Evolutionary conservation across 2,797 vertebrate genomes (phyloP).

Genomic region (Peromyscus attwateri): DNA sequence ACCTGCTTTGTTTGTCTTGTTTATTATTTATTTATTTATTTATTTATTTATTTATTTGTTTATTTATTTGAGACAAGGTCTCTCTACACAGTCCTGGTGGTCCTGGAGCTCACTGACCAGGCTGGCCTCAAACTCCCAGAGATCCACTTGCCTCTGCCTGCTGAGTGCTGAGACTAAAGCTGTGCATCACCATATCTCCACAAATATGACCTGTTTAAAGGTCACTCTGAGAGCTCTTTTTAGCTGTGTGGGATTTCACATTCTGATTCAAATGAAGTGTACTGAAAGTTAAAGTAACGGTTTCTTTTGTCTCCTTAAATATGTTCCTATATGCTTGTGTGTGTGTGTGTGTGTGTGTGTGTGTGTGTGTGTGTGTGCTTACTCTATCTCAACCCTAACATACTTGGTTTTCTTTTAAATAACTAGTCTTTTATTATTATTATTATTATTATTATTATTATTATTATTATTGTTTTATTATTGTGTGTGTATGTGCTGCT

Average conservation of each 20-base stretch:
- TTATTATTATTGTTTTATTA: not conserved
- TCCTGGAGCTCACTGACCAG: not conserved
- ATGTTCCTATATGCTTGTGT: not conserved
- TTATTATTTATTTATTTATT: not conserved
- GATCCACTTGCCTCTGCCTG: not conserved
- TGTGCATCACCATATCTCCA: too few species aligned
- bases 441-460: not conserved
- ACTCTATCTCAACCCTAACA: not conserved
- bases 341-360: too few species aligned
- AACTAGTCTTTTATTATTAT: not conserved
- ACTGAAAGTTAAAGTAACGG: not conserved
- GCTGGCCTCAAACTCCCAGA: not conserved
- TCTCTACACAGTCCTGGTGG: not conserved
- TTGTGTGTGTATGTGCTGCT: not conserved
- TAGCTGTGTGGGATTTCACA: not conserved
- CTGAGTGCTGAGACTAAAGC: not conserved
- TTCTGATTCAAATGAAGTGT: not conserved
- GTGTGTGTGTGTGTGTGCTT: too few species aligned
- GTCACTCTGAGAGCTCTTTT: not conserved
- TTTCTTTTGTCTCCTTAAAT: slow-evolving; percentile 5
- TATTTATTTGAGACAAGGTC: not conserved
- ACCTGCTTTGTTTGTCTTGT: not conserved
- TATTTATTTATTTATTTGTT: too few species aligned
- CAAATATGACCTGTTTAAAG: not conserved
- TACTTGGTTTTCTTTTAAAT: not conserved